Evolutionary conservation across 2,888 invertebrate species (phyloP), one percentile per base, ranked within the genome.

Genomic region (Oxycera nigricornis): DNA sequence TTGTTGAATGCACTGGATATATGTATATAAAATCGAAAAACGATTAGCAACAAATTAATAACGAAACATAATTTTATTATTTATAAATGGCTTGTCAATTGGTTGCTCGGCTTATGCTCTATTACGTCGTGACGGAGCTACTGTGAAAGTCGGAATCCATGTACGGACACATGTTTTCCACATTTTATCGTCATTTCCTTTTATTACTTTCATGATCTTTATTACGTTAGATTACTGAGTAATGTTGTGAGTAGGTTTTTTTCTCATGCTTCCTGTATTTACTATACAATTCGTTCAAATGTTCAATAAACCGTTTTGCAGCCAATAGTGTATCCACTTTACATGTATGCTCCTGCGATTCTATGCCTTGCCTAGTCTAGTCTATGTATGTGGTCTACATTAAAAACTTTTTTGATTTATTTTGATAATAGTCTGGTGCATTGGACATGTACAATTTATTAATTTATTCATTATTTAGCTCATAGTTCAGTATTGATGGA

Each of bases 361-460:
- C 35, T 11, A 35, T 35, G 6, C 35, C 11, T 7, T 30, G 7
- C 14, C 30, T 59, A 9, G 14, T 59, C 30, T 30, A 59, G 26
- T 26, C 59, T 28, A 59, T 59, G 6, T 24, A 24, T 55, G n/a
- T n/a, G n/a, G n/a, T 22, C 52, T 55, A 22, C 22, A 7, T 14
- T 46, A 55, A 3, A 55, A 55, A 55, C 52, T 55, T 22, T 22
- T n/a, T 55, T 55, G 20, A 30, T 22, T 24, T 67, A 41, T 24
- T 17, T 55, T 22, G 9, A 55, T 55, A 55, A 55, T 26, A 59
- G 59, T 67, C 41, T 41, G 67, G 67, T 67, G 67, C 67, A 67
- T 67, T 67, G 67, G 67, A 67, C 67, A 67, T 67, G 41, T 67
- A 67, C 67, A 67, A 24, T 67, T 67, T 28, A 14, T 41, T 67